These are phyloP conservation scores for Megaleporinus macrocephalus DNA, from an alignment of 2,113 vertebrate species.

Conservation along the genomic window DNA sequence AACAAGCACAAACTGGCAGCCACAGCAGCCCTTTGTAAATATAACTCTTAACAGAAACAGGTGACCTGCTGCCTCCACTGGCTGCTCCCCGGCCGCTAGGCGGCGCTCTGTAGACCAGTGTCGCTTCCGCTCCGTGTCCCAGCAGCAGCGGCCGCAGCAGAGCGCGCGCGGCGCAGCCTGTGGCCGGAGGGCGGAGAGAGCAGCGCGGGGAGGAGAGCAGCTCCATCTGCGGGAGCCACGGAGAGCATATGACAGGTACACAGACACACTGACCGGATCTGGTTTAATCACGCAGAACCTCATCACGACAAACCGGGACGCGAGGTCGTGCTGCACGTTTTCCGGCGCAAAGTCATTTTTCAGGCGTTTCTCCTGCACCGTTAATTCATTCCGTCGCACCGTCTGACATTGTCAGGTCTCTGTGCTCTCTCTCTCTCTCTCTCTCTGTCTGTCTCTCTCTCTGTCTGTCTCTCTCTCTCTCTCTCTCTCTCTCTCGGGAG, in stretches of 20 bases:
- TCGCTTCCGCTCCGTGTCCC: constrained; percentile 5
- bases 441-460: no score
- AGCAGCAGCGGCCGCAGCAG: background rate
- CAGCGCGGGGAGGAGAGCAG: background rate
- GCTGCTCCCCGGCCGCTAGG: background rate
- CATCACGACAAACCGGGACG: background rate
- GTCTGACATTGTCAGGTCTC: background rate
- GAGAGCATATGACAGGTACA: constrained; percentile 12
- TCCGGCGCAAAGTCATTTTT: background rate
- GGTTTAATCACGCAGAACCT: background rate
- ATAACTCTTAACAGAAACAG: no score
- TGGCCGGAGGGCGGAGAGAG: background rate
- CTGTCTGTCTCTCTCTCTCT: no score
- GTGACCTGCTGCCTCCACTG: no score
- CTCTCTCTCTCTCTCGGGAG: no score
- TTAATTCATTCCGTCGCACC: background rate
- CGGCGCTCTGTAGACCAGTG: constrained; percentile 15
- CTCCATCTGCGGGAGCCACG: background rate
- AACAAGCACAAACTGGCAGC: no score
- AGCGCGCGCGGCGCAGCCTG: background rate
- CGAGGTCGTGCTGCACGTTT: background rate
- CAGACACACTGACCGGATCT: background rate
- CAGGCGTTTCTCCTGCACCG: background rate
- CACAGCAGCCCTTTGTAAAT: no score
- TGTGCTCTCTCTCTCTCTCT: no score